Evolutionary conservation across 2,888 invertebrate species (phyloP).

Genomic region (Epinotia brunnichana): DNA sequence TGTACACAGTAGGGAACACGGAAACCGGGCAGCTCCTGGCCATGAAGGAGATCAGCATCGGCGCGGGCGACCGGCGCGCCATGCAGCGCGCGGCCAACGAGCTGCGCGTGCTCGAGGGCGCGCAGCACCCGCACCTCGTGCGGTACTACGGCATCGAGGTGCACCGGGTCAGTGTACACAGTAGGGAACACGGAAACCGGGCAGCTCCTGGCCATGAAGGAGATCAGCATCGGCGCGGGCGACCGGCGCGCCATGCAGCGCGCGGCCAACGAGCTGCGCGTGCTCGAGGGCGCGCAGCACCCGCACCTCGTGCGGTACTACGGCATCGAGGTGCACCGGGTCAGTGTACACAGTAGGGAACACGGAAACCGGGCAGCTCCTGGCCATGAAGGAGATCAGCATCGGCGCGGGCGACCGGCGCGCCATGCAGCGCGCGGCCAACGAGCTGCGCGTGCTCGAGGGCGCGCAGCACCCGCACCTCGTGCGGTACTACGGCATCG

Average conservation of each 20-base stretch:
- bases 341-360: constrained; percentile 96
- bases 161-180: constrained; percentile 87
- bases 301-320: constrained; percentile 95
- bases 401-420: constrained; percentile 93
- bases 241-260: constrained; percentile 92
- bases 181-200: constrained; percentile 96
- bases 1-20: constrained; percentile 97
- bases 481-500: constrained; percentile 96
- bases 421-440: constrained; percentile 92
- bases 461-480: constrained; percentile 94
- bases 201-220: constrained; percentile 97
- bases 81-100: constrained; percentile 94
- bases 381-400: constrained; percentile 97
- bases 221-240: constrained; percentile 92
- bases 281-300: constrained; percentile 94
- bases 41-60: constrained; percentile 95
- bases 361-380: constrained; percentile 94
- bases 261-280: constrained; percentile 95
- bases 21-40: constrained; percentile 96
- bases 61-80: constrained; percentile 92
- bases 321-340: constrained; percentile 90
- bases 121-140: constrained; percentile 93
- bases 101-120: constrained; percentile 94
- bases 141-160: constrained; percentile 97
- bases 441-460: constrained; percentile 95